Conservation (phyloP, 2,113 vertebrate genomes). For the Leiothrix lutea region DNA sequence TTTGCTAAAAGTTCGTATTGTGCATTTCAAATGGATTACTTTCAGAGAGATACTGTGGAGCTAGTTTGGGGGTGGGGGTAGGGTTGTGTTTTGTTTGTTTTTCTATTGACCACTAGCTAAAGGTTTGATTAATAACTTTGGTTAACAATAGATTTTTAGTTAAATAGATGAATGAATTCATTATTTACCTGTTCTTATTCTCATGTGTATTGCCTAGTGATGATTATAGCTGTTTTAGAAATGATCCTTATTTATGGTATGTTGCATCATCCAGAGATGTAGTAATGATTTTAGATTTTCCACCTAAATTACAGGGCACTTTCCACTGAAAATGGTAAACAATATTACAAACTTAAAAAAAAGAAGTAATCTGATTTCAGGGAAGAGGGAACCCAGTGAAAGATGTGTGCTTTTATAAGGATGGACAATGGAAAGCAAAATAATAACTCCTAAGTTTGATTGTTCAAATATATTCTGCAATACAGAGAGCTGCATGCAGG, state of each 20-base stretch:
- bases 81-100: conserved; percentile 17
- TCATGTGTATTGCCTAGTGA: conserved; percentile 61
- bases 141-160: conserved; percentile 74
- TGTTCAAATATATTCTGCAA: conserved; percentile 98
- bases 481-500: conserved; percentile 85
- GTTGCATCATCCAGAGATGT: conserved; percentile 76
- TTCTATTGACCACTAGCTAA: conserved; percentile 70
- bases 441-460: conserved; percentile 99
- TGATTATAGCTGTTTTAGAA: conserved; percentile 76
- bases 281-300: conserved; percentile 84
- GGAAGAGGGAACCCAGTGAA: conserved; percentile 89
- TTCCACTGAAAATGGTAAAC: conserved; percentile 86
- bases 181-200: conserved; percentile 75
- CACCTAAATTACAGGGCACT: conserved; percentile 81
- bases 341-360: conserved; percentile 81
- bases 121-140: conserved; percentile 75
- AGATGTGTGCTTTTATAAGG: conserved; percentile 97
- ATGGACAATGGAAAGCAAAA: conserved; percentile 98
- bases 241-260: conserved; percentile 72
- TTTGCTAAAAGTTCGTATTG: conserved; percentile 32
- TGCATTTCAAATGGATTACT: conserved; percentile 50
- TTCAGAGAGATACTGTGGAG: conserved; percentile 39
- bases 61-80: not conserved
- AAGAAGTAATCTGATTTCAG: conserved; percentile 88
- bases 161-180: conserved; percentile 75